phyloP scores from a whole-genome alignment of 2,113 vertebrate species.

The Cyanocitta stelleri region DNA sequence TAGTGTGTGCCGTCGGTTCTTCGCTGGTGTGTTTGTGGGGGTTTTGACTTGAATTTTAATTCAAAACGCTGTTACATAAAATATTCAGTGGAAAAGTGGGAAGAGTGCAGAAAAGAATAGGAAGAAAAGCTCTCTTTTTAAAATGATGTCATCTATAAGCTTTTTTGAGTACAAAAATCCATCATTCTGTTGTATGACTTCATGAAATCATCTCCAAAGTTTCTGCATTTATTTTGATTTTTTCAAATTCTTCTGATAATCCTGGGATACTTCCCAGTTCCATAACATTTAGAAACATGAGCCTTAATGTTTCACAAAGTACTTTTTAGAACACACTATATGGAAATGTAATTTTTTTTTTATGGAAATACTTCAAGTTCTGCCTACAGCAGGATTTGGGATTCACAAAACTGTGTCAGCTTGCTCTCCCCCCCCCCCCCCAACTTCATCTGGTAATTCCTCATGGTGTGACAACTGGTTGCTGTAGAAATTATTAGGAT shows the following conservation, averaged over 20 bases:
- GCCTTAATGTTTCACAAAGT: background rate
- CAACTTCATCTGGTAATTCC: background rate
- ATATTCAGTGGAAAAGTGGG: constrained; percentile 12
- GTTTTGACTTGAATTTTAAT: constrained; percentile 5
- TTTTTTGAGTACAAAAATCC: constrained; percentile 9
- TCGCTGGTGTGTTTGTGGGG: background rate
- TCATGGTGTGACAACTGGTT: background rate
- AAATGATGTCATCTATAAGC: constrained; percentile 39
- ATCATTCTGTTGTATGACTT: background rate
- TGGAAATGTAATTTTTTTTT: background rate
- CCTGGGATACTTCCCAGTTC: background rate
- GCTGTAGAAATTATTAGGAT: constrained; percentile 2
- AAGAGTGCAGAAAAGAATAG: background rate
- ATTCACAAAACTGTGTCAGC: background rate
- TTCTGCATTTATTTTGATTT: background rate
- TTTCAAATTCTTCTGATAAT: background rate
- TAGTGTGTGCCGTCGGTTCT: background rate
- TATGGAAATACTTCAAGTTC: background rate
- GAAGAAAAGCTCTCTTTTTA: background rate
- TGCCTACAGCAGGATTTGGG: background rate
- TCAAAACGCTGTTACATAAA: constrained; percentile 20
- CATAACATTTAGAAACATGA: background rate
- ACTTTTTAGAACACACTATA: background rate
- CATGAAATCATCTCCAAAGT: background rate
- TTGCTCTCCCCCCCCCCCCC: background rate